A percentile compares a stretch with the other conserved stretches of the same genome.
These are phyloP conservation scores for Pomatostomus ruficeps DNA, from an alignment of 2,113 vertebrate species.

Conservation along the genomic window DNA sequence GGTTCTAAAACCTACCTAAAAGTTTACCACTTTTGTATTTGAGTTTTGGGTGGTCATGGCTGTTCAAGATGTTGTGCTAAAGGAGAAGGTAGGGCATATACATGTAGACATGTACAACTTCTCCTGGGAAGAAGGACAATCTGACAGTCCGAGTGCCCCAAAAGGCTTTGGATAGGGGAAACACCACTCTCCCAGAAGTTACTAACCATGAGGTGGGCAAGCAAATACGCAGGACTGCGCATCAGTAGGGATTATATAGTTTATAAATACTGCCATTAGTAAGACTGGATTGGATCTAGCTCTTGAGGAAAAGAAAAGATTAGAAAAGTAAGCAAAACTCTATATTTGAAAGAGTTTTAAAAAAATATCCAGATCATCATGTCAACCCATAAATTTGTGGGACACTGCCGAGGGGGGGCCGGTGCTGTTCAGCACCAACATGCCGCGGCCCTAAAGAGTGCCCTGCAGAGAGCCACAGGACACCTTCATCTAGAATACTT, in stretches of 20 bases:
- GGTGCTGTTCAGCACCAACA: too few species aligned
- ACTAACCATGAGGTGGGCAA: neutral
- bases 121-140: neutral
- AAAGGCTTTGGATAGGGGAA: neutral
- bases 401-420: too few species aligned
- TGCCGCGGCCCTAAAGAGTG: too few species aligned
- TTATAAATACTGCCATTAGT: neutral
- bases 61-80: neutral
- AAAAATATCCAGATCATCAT: neutral
- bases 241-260: neutral
- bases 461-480: too few species aligned
- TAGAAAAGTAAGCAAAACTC: neutral
- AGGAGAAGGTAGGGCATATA: neutral
- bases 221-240: neutral
- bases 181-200: neutral
- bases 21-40: neutral
- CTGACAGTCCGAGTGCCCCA: neutral
- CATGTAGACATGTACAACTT: rapidly evolving
- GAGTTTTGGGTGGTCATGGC: neutral
- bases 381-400: neutral
- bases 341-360: neutral
- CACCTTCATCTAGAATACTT: neutral
- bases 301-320: neutral
- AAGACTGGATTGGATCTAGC: neutral
- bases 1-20: neutral